Evolutionary conservation across 2,797 vertebrate genomes (phyloP).

Genomic region (Allobates femoralis): DNA sequence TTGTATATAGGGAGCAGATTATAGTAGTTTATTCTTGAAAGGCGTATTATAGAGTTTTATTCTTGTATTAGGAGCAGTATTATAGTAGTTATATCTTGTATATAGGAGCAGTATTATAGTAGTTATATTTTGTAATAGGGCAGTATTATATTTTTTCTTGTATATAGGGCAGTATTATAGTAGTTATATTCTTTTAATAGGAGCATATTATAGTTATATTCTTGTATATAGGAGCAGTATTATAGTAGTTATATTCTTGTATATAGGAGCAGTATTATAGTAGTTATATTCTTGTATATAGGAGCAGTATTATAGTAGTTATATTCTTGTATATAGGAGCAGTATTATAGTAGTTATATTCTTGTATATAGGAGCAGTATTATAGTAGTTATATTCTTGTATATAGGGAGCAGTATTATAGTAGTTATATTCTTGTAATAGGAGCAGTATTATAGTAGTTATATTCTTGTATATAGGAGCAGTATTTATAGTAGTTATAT

Average conservation of each 20-base stretch:
- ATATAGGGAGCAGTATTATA: conserved; percentile 7
- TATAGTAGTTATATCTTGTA: conserved; percentile 24
- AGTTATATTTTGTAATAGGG: too few species aligned
- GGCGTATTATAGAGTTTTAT: conserved; percentile 26
- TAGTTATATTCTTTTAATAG: conserved; percentile 18
- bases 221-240: not conserved
- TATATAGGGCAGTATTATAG: not conserved
- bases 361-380: conserved; percentile 8
- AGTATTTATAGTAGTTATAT: conserved; percentile 24
- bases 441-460: conserved; percentile 17
- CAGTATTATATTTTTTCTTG: too few species aligned
- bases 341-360: conserved; percentile 19
- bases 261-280: too few species aligned
- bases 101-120: not conserved
- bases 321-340: not conserved
- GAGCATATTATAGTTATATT: conserved; percentile 14
- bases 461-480: conserved; percentile 6
- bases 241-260: too few species aligned
- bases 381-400: conserved; percentile 20
- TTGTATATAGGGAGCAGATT: not conserved
- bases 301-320: conserved; percentile 7
- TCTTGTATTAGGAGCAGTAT: not conserved
- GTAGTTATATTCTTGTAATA: conserved; percentile 30
- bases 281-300: too few species aligned
- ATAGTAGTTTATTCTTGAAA: conserved; percentile 10